phyloP scores from a whole-genome alignment of 1,140 invertebrate species.

The Drosophila rhopaloa region DNA sequence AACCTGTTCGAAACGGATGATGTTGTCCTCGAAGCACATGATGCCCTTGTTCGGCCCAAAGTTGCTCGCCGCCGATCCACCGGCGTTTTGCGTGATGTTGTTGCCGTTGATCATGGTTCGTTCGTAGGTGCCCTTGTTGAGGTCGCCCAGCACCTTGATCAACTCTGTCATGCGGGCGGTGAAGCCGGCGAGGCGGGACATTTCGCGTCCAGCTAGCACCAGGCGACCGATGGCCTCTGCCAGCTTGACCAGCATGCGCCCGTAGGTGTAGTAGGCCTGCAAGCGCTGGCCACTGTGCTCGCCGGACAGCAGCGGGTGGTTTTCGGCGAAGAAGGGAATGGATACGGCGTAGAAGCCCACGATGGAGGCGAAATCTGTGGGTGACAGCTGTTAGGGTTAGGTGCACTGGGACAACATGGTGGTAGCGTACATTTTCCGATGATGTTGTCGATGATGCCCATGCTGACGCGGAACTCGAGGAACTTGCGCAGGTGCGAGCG shows the following conservation, averaged over 20 bases:
- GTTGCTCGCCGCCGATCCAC: constrained; percentile 33
- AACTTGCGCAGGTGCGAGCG: constrained; percentile 95
- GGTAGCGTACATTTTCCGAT: constrained; percentile 95
- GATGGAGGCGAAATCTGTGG: constrained; percentile 94
- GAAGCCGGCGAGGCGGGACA: constrained; percentile 96
- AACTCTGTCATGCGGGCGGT: constrained; percentile 96
- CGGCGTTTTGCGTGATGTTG: constrained; percentile 44
- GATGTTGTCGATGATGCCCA: constrained; percentile 98
- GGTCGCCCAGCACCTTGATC: constrained; percentile 93
- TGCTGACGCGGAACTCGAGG: constrained; percentile 95
- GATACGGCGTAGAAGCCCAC: constrained; percentile 98
- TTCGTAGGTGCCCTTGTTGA: constrained; percentile 94
- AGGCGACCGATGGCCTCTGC: constrained; percentile 98
- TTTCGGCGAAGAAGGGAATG: constrained; percentile 94
- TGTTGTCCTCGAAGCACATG: constrained; percentile 94
- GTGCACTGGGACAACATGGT: neutral
- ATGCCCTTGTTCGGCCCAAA: constrained; percentile 90
- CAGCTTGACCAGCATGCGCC: constrained; percentile 98
- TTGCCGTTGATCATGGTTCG: constrained; percentile 92
- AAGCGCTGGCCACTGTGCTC: constrained; percentile 89
- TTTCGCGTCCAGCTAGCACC: constrained; percentile 96
- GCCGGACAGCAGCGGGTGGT: constrained; percentile 88
- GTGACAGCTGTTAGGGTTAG: neutral
- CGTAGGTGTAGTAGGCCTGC: constrained; percentile 97
- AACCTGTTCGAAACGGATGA: constrained; percentile 97